Evolutionary conservation across 2,888 invertebrate species (phyloP).

Genomic region (Xiphydria camelus): DNA sequence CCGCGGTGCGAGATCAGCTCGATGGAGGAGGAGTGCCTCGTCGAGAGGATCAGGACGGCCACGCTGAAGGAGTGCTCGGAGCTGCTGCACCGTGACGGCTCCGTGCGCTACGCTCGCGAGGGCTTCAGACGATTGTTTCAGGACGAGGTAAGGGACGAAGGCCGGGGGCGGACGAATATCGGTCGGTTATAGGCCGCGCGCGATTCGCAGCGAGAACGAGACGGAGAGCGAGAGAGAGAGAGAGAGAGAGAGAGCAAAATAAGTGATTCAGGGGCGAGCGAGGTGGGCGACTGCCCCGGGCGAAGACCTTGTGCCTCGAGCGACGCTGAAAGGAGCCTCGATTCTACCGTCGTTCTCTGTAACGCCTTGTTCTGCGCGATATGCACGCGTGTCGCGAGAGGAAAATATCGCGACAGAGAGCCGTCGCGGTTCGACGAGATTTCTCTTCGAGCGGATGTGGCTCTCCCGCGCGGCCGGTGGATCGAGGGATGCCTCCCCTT

Average conservation of each 20-base stretch:
- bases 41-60: slow-evolving; percentile 65
- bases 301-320: slow-evolving; percentile 18
- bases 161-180: slow-evolving; percentile 9
- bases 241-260: slow-evolving; percentile 27
- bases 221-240: no score
- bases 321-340: slow-evolving; percentile 35
- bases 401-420: no score
- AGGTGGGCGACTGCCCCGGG: slow-evolving; percentile 48
- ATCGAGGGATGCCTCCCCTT: no score
- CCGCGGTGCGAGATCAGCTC: slow-evolving; percentile 61
- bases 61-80: slow-evolving; percentile 70
- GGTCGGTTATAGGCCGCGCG: no score
- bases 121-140: slow-evolving; percentile 68
- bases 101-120: slow-evolving; percentile 65
- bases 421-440: no score
- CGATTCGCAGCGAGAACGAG: no score
- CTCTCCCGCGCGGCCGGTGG: no score
- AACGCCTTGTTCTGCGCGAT: no score
- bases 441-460: no score
- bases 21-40: slow-evolving; percentile 73
- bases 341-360: no score
- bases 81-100: slow-evolving; percentile 66
- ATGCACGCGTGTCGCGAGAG: no score
- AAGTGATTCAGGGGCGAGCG: slow-evolving; percentile 42
- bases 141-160: slow-evolving; percentile 69